Evolutionary conservation across 2,888 invertebrate species (phyloP).

Genomic region (Pristionchus mayeri): DNA sequence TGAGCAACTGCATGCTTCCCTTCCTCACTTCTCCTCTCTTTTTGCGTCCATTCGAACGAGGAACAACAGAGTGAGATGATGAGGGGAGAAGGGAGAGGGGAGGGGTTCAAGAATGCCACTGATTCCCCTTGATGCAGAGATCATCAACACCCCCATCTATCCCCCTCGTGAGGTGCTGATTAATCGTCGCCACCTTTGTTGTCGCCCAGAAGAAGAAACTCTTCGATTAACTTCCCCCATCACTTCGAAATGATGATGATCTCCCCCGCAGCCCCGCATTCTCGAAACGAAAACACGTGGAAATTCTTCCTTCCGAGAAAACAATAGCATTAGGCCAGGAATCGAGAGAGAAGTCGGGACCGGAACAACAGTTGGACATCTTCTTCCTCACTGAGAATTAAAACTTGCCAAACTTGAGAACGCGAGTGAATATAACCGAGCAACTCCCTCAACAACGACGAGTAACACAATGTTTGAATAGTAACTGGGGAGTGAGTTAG

Average conservation of each 20-base stretch:
- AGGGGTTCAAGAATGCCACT: neutral
- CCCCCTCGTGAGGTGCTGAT: neutral
- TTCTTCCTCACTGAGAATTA: neutral
- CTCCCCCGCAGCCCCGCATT: too few relatives aligned
- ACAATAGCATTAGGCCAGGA: conserved; percentile 7
- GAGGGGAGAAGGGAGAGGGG: neutral
- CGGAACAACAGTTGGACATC: neutral
- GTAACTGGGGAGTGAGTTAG: neutral
- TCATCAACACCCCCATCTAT: neutral
- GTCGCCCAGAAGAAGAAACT: neutral
- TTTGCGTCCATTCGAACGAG: neutral
- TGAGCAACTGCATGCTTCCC: conserved; percentile 22
- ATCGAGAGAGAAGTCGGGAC: neutral
- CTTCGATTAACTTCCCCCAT: too few relatives aligned
- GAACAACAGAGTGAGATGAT: conserved; percentile 20
- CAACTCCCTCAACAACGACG: neutral
- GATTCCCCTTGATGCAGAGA: neutral
- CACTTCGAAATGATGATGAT: too few relatives aligned
- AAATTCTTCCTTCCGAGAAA: neutral
- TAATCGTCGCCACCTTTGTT: neutral
- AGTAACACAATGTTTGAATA: conserved; percentile 40
- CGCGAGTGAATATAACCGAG: conserved; percentile 9
- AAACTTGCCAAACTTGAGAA: neutral
- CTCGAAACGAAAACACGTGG: neutral
- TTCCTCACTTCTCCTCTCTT: neutral